These are phyloP conservation scores for Gymnothorax javanicus DNA, from an alignment of 2,797 vertebrate genomes.

Conservation along the genomic window DNA sequence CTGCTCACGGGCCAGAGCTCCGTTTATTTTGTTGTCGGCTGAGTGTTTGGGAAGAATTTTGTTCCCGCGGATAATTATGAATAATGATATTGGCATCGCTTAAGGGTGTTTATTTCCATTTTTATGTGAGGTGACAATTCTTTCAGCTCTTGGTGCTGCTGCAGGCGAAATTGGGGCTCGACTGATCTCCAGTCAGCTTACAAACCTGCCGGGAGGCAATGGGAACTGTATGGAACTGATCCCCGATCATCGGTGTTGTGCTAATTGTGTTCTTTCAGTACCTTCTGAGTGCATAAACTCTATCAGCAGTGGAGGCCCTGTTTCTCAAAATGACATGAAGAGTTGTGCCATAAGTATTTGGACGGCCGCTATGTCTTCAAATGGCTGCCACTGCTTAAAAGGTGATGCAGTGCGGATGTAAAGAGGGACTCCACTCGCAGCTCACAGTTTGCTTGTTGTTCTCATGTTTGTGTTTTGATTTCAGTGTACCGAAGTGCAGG, in stretches of 20 bases:
- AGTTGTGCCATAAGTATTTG: too few species aligned
- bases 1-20: background rate
- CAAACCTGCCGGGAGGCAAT: background rate
- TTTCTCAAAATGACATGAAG: too few species aligned
- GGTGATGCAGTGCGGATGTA: too few species aligned
- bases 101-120: conserved; percentile 23
- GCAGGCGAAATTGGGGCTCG: background rate
- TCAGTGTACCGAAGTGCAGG: too few species aligned
- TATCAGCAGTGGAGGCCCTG: too few species aligned
- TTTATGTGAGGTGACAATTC: conserved; percentile 6
- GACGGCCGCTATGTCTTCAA: too few species aligned
- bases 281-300: background rate
- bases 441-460: too few species aligned
- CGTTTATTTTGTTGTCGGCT: background rate
- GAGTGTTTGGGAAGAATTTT: conserved; percentile 10
- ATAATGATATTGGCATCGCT: conserved; percentile 23
- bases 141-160: background rate
- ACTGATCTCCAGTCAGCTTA: background rate
- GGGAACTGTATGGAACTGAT: background rate
- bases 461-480: too few species aligned
- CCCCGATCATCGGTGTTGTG: background rate
- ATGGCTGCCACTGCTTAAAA: too few species aligned
- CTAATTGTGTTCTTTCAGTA: background rate
- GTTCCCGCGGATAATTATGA: conserved; percentile 30
- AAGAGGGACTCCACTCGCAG: too few species aligned